phyloP scores from a whole-genome alignment of 1,140 invertebrate genomes.

The Zophobas morio region DNA sequence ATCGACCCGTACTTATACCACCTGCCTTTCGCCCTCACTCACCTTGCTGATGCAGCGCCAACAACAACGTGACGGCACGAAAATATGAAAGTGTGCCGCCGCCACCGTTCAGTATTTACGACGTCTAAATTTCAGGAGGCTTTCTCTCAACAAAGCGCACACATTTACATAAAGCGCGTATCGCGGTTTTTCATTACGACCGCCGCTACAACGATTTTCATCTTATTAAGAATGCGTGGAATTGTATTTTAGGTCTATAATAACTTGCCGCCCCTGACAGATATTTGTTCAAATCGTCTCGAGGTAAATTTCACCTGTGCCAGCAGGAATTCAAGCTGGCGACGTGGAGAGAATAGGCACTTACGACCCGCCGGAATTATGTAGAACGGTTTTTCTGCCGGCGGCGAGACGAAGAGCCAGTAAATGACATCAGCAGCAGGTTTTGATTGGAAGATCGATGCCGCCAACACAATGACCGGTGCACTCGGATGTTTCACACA shows the following conservation, averaged over 20 bases:
- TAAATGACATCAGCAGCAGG: constrained; percentile 5
- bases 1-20: constrained; percentile 35
- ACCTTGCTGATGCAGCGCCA: constrained; percentile 40
- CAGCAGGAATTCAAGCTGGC: constrained; percentile 36
- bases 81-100: constrained; percentile 52
- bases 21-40: constrained; percentile 26
- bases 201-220: constrained; percentile 58
- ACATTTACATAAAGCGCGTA: constrained; percentile 58
- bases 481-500: no score
- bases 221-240: constrained; percentile 62
- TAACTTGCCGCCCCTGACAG: constrained; percentile 57
- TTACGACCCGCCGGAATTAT: constrained; percentile 19
- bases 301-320: constrained; percentile 49
- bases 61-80: constrained; percentile 20
- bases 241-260: constrained; percentile 58
- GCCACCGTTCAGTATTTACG: constrained; percentile 37
- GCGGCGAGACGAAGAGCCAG: not conserved
- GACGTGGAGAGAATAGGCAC: constrained; percentile 19
- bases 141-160: constrained; percentile 47
- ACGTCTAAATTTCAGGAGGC: constrained; percentile 48
- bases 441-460: constrained; percentile 5
- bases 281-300: constrained; percentile 59
- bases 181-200: constrained; percentile 57
- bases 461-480: not conserved
- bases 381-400: constrained; percentile 2